phyloP scores from a whole-genome alignment of 2,113 vertebrate species.

The Athene noctua region DNA sequence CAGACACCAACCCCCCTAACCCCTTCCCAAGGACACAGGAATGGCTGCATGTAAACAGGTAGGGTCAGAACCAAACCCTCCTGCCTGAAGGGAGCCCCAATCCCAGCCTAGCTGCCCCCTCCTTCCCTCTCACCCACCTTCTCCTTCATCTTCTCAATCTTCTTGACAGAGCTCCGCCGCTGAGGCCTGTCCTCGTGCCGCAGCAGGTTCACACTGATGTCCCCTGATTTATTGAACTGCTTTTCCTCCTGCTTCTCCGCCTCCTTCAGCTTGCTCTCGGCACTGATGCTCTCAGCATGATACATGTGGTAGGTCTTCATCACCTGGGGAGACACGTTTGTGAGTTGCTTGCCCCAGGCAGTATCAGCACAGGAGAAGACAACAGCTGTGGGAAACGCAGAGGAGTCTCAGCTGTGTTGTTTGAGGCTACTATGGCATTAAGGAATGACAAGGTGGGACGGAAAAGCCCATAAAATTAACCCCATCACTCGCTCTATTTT shows the following conservation, averaged over 20 bases:
- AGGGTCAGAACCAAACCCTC: background rate
- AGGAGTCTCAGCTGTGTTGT: background rate
- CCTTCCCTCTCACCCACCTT: slow-evolving; percentile 64
- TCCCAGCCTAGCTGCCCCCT: background rate
- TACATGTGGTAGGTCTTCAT: slow-evolving; percentile 99
- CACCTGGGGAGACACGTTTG: slow-evolving; percentile 75
- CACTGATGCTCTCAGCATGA: slow-evolving; percentile 92
- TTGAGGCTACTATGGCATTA: background rate
- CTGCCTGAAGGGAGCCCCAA: background rate
- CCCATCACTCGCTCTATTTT: background rate
- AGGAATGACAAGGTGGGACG: background rate
- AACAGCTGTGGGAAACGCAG: rapidly evolving
- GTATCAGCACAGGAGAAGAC: rapidly evolving
- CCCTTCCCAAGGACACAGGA: background rate
- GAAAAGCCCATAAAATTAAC: background rate
- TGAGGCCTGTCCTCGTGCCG: slow-evolving; percentile 91
- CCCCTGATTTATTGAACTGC: slow-evolving; percentile 91
- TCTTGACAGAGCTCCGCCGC: slow-evolving; percentile 93
- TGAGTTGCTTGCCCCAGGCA: background rate
- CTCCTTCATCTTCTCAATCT: slow-evolving; percentile 92
- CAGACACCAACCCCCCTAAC: rapidly evolving
- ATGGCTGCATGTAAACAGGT: rapidly evolving
- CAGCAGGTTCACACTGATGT: slow-evolving; percentile 85
- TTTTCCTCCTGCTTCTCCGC: slow-evolving; percentile 98
- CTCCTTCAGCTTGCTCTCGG: slow-evolving; percentile 96